phyloP scores from a whole-genome alignment of 2,113 vertebrate genomes.

The Gasterosteus nipponicus region DNA sequence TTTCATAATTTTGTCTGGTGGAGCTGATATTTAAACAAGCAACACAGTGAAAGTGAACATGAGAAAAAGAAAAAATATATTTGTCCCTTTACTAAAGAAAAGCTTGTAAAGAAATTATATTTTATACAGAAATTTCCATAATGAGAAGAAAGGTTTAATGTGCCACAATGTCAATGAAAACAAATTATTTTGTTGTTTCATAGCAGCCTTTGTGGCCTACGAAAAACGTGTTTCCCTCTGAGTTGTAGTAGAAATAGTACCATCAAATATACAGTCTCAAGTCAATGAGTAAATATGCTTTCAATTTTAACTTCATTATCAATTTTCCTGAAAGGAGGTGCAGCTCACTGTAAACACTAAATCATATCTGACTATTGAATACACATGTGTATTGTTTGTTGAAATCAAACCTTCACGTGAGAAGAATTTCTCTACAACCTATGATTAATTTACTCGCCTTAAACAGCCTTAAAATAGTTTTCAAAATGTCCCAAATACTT shows the following conservation, averaged over 20 bases:
- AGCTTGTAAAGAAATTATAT: background rate
- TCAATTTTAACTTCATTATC: too few relatives aligned
- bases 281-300: background rate
- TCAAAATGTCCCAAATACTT: background rate
- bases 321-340: background rate
- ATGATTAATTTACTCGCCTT: background rate
- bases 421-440: background rate
- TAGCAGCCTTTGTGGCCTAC: too few relatives aligned
- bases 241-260: background rate
- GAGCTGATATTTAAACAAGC: conserved; percentile 44
- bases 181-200: too few relatives aligned
- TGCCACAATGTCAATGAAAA: background rate
- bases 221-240: background rate
- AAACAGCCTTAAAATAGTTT: background rate
- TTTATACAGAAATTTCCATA: background rate
- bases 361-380: background rate
- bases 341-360: background rate
- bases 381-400: background rate
- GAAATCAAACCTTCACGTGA: background rate
- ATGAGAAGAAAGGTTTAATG: background rate
- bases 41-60: background rate
- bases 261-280: background rate
- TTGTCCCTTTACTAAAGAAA: background rate
- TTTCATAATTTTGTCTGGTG: conserved; percentile 26
- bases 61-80: background rate